These are phyloP conservation scores for Dione juno DNA, from an alignment of 2,888 invertebrate species.

Conservation along the genomic window DNA sequence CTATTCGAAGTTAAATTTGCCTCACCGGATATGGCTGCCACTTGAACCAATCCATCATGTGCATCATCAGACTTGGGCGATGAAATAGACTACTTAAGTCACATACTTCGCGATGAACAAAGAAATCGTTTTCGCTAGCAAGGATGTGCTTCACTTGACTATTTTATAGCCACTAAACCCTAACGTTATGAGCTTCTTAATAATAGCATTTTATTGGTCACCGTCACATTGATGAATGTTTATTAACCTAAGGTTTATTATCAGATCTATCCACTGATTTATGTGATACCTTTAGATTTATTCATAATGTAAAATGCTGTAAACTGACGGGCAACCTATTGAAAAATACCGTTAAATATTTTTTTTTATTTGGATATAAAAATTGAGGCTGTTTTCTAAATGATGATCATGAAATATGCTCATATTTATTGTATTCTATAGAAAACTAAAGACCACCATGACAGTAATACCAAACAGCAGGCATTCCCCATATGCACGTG, in stretches of 20 bases:
- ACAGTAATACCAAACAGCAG: constrained; percentile 10
- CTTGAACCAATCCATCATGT: constrained; percentile 75
- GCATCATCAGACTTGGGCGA: constrained; percentile 63
- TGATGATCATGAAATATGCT: too few species aligned
- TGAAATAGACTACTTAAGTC: constrained; percentile 50
- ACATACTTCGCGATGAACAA: constrained; percentile 55
- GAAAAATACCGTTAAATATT: constrained; percentile 11
- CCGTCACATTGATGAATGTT: constrained; percentile 71
- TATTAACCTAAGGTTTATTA: constrained; percentile 66
- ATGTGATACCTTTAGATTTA: constrained; percentile 70
- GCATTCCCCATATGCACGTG: constrained; percentile 13
- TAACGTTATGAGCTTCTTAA: constrained; percentile 78
- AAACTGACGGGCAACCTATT: constrained; percentile 31
- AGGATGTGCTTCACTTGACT: constrained; percentile 66
- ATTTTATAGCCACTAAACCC: constrained; percentile 79
- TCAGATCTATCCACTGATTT: constrained; percentile 67
- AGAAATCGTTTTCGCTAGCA: constrained; percentile 54
- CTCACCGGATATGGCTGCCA: constrained; percentile 80
- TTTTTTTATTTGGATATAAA: constrained; percentile 5
- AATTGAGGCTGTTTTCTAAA: neutral
- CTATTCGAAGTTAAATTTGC: constrained; percentile 80
- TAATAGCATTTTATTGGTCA: constrained; percentile 79
- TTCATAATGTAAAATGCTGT: constrained; percentile 65
- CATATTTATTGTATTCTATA: constrained; percentile 3
- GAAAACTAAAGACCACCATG: constrained; percentile 16